Base-by-base conservation (phyloP, 2,888 invertebrate species). In the Harpagoxenus sublaevis region DNA sequence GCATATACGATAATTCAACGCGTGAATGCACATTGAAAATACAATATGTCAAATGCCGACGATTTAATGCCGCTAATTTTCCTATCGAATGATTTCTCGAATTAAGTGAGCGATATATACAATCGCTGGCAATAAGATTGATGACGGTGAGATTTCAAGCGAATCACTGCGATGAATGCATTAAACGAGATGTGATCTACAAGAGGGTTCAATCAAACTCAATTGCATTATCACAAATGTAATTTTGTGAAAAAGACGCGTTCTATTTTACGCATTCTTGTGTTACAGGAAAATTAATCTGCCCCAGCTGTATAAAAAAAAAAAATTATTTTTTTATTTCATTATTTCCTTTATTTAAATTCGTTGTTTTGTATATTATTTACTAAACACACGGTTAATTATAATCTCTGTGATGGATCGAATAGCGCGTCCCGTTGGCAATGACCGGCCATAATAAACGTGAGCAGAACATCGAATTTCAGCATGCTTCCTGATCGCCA, bases 401-500 rank as follows among this genome's bases (percentile, higher is more conserved):
- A 63, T 48, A 39, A 55, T 55, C 4, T 28, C n/a, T 55, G 18
- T 62, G 35, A 53, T 70, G n/a, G 42, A 68, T 55, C 9, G 39
- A 53, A 39, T 31, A 18, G n/a, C 63, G 10, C n/a, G 77, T 39
- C 23, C 23, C 28, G 28, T 66, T 68, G 53, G 28, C 42, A 45
- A 45, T 45, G 42, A 71, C 28, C 53, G 39, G 53, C 78, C 28
- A n/a, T n/a, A 42, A n/a, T 12, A 23, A 60, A 79, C 45, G 73
- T 35, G 45, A 73, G 45, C 57, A 18, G 55, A 71, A 73, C 45
- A 39, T 74, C 70, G 78, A 75, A 79, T 85, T 89, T 84, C 85
- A 88, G 86, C 63, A 57, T 51, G 82, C 83, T 84, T 85, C 31
- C 88, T 86, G 92, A 92, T 93, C 90, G 84, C 90, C 91, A 92